Conservation (phyloP, 1,140 invertebrate species). For the Polyergus mexicanus region DNA sequence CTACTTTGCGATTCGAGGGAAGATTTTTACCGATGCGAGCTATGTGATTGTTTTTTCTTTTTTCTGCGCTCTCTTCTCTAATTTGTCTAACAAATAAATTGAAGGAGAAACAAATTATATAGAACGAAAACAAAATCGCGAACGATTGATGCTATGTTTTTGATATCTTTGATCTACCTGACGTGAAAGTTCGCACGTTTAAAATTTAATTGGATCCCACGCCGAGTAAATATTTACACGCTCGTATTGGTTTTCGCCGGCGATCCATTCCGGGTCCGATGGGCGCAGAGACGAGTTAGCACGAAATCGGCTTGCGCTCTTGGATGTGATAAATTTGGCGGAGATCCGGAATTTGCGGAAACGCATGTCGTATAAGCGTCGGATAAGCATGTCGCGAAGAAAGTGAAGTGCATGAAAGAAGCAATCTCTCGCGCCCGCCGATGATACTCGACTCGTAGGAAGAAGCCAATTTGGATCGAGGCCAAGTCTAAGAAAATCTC, state of each 20-base stretch:
- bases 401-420: constrained; percentile 21
- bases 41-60: neutral
- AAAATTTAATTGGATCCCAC: constrained; percentile 44
- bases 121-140: too few species aligned
- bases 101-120: too few species aligned
- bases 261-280: neutral
- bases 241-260: neutral
- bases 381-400: constrained; percentile 31
- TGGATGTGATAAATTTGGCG: constrained; percentile 31
- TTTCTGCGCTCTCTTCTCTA: neutral
- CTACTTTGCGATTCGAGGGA: neutral
- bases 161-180: neutral
- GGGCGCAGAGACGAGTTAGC: neutral
- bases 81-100: neutral
- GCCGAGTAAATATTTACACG: constrained; percentile 41
- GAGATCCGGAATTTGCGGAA: neutral
- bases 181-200: neutral
- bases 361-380: neutral
- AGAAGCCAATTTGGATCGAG: constrained; percentile 57
- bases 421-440: neutral
- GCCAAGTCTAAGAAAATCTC: constrained; percentile 51
- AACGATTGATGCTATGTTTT: neutral
- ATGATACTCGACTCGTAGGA: constrained; percentile 46
- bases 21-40: neutral
- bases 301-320: constrained; percentile 4